phyloP scores from a whole-genome alignment of 2,113 vertebrate genomes.

The Anhinga rufa region DNA sequence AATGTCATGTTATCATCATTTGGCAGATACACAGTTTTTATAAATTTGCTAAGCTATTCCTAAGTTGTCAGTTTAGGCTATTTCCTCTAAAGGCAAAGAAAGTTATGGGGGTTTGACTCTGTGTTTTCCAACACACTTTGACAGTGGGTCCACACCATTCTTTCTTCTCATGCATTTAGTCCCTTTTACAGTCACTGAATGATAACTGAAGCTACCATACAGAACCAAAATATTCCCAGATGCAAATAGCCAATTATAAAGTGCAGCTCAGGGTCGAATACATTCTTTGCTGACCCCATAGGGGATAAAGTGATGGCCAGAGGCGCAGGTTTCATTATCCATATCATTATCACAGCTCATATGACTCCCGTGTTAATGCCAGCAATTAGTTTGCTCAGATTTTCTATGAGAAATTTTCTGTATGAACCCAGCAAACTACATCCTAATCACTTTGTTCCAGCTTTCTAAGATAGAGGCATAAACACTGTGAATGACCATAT shows the following conservation, averaged over 20 bases:
- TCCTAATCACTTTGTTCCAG: slow-evolving; percentile 3
- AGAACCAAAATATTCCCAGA: neutral
- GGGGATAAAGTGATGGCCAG: neutral
- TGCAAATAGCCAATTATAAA: neutral
- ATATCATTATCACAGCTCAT: slow-evolving; percentile 7
- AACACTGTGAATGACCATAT: neutral
- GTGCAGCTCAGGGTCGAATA: neutral
- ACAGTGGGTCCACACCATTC: neutral
- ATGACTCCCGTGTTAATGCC: slow-evolving; percentile 5
- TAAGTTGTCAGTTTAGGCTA: neutral
- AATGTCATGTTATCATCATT: neutral
- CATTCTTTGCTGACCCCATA: neutral
- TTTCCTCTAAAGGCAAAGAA: neutral
- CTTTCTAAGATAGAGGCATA: slow-evolving; percentile 14
- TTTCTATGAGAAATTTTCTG: slow-evolving; percentile 10
- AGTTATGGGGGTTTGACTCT: neutral
- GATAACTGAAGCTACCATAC: neutral
- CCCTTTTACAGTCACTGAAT: neutral
- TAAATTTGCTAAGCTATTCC: neutral
- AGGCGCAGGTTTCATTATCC: neutral
- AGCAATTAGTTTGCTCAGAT: slow-evolving; percentile 30
- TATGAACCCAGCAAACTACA: neutral
- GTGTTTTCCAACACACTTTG: neutral
- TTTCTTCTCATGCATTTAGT: neutral
- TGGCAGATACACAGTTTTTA: neutral